Percentiles rank a stretch among this genome's conserved stretches.
Conservation (phyloP, 2,797 vertebrate genomes). For the Pangasius mekongensis region DNA sequence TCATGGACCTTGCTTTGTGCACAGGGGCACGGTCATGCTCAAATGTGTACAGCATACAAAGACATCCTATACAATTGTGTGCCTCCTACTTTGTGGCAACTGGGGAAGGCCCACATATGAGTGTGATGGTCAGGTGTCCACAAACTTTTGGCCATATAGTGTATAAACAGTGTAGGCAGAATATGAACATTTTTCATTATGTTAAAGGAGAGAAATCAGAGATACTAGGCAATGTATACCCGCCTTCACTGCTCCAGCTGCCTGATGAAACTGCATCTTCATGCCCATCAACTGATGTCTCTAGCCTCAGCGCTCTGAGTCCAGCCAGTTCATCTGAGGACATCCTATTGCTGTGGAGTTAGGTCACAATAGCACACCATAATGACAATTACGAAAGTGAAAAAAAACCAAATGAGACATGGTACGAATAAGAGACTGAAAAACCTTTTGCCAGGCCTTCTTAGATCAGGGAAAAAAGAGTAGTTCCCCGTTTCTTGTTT, state of each 20-base stretch:
- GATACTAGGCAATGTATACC: constrained; percentile 12
- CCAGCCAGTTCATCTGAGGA: constrained; percentile 28
- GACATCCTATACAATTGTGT: neutral
- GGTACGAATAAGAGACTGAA: constrained; percentile 1
- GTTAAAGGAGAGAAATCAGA: neutral
- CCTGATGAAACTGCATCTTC: constrained; percentile 37
- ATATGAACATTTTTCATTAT: neutral
- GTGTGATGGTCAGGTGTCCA: neutral
- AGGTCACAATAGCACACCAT: neutral
- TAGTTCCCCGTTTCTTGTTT: constrained; percentile 36
- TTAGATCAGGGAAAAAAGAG: constrained; percentile 56
- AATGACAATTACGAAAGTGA: constrained; percentile 16
- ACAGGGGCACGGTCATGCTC: neutral
- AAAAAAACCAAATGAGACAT: neutral
- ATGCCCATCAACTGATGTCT: constrained; percentile 7
- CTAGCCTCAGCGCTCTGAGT: constrained; percentile 29
- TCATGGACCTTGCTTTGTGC: neutral
- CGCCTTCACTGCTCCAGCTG: constrained; percentile 31
- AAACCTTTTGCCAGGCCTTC: constrained; percentile 56
- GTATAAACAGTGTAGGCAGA: neutral
- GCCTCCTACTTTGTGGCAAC: neutral
- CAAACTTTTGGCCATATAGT: neutral
- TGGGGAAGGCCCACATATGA: neutral
- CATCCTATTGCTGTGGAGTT: constrained; percentile 30
- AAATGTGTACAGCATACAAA: neutral